A percentile compares a stretch with the other conserved stretches of the same genome.
phyloP scores from a whole-genome alignment of 2,797 vertebrate genomes.

The Oreochromis grahami region DNA sequence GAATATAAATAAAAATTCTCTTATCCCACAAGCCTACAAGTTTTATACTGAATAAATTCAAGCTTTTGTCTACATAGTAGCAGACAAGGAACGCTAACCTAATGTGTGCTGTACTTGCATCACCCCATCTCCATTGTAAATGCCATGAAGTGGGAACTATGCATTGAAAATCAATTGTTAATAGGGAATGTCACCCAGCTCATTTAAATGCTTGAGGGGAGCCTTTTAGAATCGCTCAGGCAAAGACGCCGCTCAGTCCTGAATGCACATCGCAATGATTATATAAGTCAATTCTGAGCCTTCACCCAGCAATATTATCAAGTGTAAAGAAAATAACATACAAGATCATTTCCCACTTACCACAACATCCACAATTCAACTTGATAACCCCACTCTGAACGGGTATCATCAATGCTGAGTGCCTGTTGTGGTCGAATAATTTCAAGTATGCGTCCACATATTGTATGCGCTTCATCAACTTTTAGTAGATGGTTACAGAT shows the following conservation, averaged over 20 bases:
- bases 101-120: background rate
- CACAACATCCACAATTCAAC: background rate
- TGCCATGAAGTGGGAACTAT: background rate
- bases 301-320: background rate
- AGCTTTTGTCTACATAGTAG: background rate
- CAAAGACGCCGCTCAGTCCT: background rate
- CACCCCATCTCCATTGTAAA: background rate
- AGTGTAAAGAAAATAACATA: background rate
- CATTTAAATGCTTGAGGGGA: background rate
- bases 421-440: background rate
- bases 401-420: background rate
- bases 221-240: background rate
- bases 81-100: background rate
- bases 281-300: background rate
- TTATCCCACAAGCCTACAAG: background rate
- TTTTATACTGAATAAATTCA: background rate
- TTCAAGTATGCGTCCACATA: conserved; percentile 9
- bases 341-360: background rate
- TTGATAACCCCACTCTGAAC: background rate
- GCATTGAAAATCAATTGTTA: background rate
- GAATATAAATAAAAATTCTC: background rate
- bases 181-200: background rate
- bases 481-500: conserved; percentile 18
- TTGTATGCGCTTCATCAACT: conserved; percentile 1
- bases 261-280: background rate